Percentiles rank a stretch among this genome's conserved stretches.
phyloP scores from a whole-genome alignment of 2,113 vertebrate species.

The Edolisoma coerulescens region DNA sequence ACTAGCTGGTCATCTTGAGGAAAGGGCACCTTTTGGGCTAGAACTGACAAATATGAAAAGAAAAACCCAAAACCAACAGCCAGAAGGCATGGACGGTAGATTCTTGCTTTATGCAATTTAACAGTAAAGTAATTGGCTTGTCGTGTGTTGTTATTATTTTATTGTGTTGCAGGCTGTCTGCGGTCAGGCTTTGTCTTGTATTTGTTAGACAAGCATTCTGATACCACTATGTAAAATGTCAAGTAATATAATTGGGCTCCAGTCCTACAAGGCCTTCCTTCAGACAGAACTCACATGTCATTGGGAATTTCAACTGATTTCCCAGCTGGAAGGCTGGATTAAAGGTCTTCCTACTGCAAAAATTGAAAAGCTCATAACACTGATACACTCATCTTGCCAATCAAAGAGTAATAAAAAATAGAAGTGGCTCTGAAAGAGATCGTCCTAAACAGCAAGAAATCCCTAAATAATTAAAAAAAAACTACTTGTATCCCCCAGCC shows the following conservation, averaged over 20 bases:
- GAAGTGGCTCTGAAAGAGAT: neutral
- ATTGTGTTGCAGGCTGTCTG: constrained; percentile 29
- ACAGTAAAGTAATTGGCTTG: neutral
- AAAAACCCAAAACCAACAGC: neutral
- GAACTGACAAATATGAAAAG: neutral
- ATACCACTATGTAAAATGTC: constrained; percentile 54
- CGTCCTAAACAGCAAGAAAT: neutral
- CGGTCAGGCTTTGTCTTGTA: constrained; percentile 19
- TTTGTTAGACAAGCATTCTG: constrained; percentile 53
- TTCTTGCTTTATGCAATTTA: neutral
- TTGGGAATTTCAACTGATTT: constrained; percentile 51
- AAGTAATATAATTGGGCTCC: constrained; percentile 49
- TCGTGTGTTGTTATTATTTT: neutral
- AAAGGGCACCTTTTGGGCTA: neutral
- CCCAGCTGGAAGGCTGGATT: constrained; percentile 45
- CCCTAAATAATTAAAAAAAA: neutral
- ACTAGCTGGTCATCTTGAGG: neutral
- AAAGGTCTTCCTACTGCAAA: constrained; percentile 45
- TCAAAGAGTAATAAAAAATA: constrained; percentile 30
- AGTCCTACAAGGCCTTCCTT: constrained; percentile 28
- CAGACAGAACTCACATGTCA: constrained; percentile 24
- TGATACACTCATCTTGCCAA: constrained; percentile 21
- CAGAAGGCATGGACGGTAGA: neutral
- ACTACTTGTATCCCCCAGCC: neutral
- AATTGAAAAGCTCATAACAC: constrained; percentile 52